phyloP scores from a whole-genome alignment of 1,140 invertebrate species.

The Zaprionus tsacasi region DNA sequence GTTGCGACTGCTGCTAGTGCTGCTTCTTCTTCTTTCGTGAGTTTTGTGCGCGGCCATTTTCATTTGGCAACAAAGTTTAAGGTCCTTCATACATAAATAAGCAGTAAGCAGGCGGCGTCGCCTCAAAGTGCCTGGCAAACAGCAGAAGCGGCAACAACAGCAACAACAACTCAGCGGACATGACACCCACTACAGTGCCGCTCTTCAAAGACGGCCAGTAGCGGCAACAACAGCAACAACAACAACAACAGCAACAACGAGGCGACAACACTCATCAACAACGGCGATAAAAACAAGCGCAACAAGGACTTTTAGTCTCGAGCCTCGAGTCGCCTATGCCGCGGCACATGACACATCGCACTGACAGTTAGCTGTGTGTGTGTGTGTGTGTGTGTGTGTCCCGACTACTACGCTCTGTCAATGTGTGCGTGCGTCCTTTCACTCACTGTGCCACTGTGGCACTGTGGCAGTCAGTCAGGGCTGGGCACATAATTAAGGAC shows the following conservation, averaged over 20 bases:
- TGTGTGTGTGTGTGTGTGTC: no score
- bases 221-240: constrained; percentile 39
- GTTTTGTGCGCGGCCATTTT: constrained; percentile 60
- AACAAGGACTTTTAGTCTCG: constrained; percentile 76
- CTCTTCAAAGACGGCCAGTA: constrained; percentile 68
- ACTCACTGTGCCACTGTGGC: constrained; percentile 65
- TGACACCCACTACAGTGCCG: constrained; percentile 74
- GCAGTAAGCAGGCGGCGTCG: constrained; percentile 73
- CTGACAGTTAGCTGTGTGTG: no score
- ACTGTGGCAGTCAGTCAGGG: constrained; percentile 75
- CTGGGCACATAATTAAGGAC: constrained; percentile 79
- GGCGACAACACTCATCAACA: constrained; percentile 74
- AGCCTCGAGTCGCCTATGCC: constrained; percentile 32
- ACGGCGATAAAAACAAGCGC: constrained; percentile 80
- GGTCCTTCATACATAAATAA: constrained; percentile 82
- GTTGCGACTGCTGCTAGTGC: constrained; percentile 18
- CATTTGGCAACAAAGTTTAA: constrained; percentile 77
- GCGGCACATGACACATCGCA: constrained; percentile 68
- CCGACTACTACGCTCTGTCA: constrained; percentile 11
- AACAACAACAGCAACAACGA: constrained; percentile 41
- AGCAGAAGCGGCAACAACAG: constrained; percentile 33
- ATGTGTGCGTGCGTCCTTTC: constrained; percentile 56
- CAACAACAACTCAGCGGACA: constrained; percentile 72
- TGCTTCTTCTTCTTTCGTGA: neutral
- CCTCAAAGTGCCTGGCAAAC: constrained; percentile 68